Base-by-base conservation (phyloP, 2,888 invertebrate genomes). In the Hydriomena furcata region DNA sequence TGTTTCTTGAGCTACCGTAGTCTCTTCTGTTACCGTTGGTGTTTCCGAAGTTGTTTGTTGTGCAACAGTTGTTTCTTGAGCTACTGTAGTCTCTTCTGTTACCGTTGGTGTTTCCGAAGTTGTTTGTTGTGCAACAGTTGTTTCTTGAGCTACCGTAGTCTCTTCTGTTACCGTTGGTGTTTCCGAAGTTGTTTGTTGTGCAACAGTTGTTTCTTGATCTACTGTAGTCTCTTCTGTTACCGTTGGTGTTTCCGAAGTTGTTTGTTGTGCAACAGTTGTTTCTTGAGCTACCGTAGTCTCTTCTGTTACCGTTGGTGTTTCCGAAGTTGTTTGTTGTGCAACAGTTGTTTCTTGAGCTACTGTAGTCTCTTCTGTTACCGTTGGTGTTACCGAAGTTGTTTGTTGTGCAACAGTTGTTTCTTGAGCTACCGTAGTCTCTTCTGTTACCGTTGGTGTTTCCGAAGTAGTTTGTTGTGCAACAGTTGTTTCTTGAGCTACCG, bases 71-170 rank as follows among this genome's bases (percentile, higher is more conserved):
- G 48, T 17, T 0, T 40, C 10, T 1, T 43, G 27, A 0, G 32
- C 37, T 0, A 58, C 49, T 1, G 48, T 7, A 10, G 38, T 25
- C 6, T 38, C 23, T 21, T 1, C 31, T 25, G 54, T 47, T 11
- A 2, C 34, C 5, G 52, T 50, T 5, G 45, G 32, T n/a, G 46
- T 10, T 8, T 24, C 34, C 27, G 7, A 1, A 2, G 49, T 43
- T 13, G 48, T 49, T 13, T 7, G 52, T 41, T 23, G 30, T 41
- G 0, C 17, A 17, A 17, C 35, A 1, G 54, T 25, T 6, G 55
- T 38, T 5, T 36, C 53, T 4, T 32, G 13, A 0, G 45, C 52
- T 0, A n/a, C n/a, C n/a, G 49, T 42, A 0, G 48, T n/a, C 0
- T 30, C 7, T 1, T 31, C 8, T 4, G 50, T 55, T 0, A n/a